Conservation (phyloP, 2,113 vertebrate genomes). For the Gorilla gorilla region DNA sequence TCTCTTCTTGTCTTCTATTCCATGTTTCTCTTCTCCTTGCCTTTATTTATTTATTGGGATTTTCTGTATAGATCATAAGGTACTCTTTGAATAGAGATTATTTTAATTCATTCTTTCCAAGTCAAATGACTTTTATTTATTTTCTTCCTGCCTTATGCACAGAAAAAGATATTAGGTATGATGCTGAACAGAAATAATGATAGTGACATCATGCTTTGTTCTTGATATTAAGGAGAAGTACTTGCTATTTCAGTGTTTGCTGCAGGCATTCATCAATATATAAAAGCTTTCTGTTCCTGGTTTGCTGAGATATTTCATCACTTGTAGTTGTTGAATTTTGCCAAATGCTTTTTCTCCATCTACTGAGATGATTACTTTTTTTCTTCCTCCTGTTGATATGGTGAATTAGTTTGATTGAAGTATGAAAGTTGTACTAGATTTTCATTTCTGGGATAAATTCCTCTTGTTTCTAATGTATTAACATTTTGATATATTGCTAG, state of each 20-base stretch:
- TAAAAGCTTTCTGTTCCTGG: neutral
- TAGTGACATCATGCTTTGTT: neutral
- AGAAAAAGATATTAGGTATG: neutral
- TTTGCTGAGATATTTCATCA: neutral
- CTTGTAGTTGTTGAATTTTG: neutral
- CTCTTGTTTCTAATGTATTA: neutral
- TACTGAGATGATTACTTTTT: neutral
- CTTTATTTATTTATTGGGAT: neutral
- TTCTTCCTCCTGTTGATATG: neutral
- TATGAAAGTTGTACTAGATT: neutral
- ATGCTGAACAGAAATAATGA: neutral
- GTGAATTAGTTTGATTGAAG: neutral
- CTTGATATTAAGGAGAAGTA: neutral
- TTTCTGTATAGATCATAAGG: neutral
- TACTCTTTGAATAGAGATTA: neutral
- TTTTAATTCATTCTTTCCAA: neutral
- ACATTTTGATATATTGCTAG: neutral
- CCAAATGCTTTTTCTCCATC: neutral
- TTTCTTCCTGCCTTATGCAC: neutral
- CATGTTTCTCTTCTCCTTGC: neutral
- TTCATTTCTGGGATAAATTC: neutral
- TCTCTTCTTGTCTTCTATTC: neutral
- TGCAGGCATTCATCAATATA: neutral
- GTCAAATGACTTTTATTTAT: neutral
- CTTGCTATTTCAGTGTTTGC: neutral